Evolutionary conservation across 1,140 invertebrate genomes (phyloP).

Genomic region (Zaprionus nigranus): DNA sequence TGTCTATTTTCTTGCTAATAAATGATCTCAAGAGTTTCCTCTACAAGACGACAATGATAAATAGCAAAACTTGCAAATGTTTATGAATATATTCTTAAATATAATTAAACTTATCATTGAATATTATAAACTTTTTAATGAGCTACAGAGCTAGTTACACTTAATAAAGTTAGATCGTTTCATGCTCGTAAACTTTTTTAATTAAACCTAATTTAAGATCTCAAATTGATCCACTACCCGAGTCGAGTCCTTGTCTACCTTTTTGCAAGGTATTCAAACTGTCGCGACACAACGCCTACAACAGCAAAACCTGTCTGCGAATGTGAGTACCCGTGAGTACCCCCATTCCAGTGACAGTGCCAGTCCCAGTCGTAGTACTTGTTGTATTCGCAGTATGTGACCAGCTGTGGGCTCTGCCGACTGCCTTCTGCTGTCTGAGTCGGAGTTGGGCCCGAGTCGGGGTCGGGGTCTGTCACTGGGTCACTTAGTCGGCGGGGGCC

Average conservation of each 20-base stretch:
- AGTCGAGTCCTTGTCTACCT: constrained; percentile 1
- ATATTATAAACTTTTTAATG: background rate
- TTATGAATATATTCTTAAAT: too few relatives aligned
- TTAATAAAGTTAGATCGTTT: background rate
- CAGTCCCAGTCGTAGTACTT: background rate
- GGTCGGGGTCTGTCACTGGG: constrained; percentile 53
- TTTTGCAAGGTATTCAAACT: background rate
- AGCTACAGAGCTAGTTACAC: background rate
- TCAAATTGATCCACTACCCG: background rate
- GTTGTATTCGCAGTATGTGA: constrained; percentile 5
- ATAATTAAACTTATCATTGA: background rate
- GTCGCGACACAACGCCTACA: constrained; percentile 50
- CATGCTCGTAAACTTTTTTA: background rate
- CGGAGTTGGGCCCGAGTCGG: constrained; percentile 1
- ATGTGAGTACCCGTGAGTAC: background rate
- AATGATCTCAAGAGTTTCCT: too few relatives aligned
- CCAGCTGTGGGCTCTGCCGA: background rate
- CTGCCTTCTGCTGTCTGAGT: constrained; percentile 8
- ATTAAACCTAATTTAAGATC: background rate
- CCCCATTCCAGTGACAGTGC: background rate
- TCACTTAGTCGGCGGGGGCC: constrained; percentile 39
- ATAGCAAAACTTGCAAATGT: too few relatives aligned
- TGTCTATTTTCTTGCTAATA: too few relatives aligned
- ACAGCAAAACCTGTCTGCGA: constrained; percentile 51
- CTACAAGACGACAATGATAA: too few relatives aligned